phyloP scores from a whole-genome alignment of 2,113 vertebrate species.

The Pygoscelis adeliae region DNA sequence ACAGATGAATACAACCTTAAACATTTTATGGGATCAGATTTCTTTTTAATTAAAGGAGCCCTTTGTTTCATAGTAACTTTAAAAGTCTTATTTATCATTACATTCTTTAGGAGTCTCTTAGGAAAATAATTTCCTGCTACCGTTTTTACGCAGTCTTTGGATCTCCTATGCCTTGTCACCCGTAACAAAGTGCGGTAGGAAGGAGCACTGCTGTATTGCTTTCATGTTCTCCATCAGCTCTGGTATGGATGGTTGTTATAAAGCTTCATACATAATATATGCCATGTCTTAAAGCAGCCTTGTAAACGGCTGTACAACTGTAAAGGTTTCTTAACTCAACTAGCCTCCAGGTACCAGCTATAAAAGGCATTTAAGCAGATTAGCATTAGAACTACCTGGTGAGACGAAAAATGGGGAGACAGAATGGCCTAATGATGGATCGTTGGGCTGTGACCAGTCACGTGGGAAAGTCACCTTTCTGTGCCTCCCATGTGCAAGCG shows the following conservation, averaged over 20 bases:
- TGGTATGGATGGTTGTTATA: neutral
- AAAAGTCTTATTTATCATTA: neutral
- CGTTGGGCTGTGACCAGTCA: neutral
- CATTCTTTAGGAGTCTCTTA: neutral
- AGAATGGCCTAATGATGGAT: neutral
- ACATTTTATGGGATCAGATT: neutral
- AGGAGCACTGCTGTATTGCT: neutral
- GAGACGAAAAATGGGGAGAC: slow-evolving; percentile 25
- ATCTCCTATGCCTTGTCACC: slow-evolving; percentile 17
- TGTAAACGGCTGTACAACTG: neutral
- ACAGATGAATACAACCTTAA: neutral
- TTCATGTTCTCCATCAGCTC: slow-evolving; percentile 40
- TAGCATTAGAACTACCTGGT: slow-evolving; percentile 24
- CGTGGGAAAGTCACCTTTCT: neutral
- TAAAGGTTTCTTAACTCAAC: slow-evolving; percentile 24
- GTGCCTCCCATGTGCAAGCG: neutral
- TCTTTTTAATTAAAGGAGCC: slow-evolving; percentile 18
- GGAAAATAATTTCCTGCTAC: slow-evolving; percentile 18
- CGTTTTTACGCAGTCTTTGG: neutral
- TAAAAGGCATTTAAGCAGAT: slow-evolving; percentile 39
- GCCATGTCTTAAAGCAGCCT: neutral
- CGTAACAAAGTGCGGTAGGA: slow-evolving; percentile 22
- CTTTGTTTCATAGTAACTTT: neutral
- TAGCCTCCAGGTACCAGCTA: neutral
- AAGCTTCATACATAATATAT: slow-evolving; percentile 38